phyloP scores from a whole-genome alignment of 2,888 invertebrate genomes.

The Resseliella maxima region DNA sequence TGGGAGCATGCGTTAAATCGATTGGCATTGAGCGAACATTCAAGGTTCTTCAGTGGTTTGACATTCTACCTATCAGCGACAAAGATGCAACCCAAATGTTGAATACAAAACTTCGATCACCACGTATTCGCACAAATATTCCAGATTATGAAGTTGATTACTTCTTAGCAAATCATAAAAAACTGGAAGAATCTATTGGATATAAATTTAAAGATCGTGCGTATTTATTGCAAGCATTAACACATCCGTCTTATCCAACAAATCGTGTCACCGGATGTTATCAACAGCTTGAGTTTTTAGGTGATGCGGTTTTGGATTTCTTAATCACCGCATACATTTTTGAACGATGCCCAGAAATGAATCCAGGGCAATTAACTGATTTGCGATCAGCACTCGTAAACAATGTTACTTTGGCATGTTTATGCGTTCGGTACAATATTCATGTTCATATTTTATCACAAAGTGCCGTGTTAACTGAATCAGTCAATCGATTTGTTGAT shows the following conservation, averaged over 20 bases:
- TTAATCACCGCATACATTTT: constrained; percentile 88
- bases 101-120: constrained; percentile 61
- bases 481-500: constrained; percentile 67
- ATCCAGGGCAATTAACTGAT: constrained; percentile 91
- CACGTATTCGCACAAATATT: constrained; percentile 65
- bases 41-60: constrained; percentile 74
- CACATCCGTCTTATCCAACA: constrained; percentile 88
- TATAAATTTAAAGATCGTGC: constrained; percentile 85
- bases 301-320: constrained; percentile 92
- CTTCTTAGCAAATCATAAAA: constrained; percentile 66
- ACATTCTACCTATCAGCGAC: constrained; percentile 70
- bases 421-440: constrained; percentile 85
- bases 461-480: constrained; percentile 67
- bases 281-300: constrained; percentile 90
- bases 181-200: constrained; percentile 74
- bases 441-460: constrained; percentile 78
- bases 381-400: constrained; percentile 95
- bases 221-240: constrained; percentile 88
- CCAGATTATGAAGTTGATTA: constrained; percentile 68
- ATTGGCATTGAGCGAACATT: constrained; percentile 68
- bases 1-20: constrained; percentile 77
- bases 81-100: constrained; percentile 63
- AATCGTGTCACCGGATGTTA: constrained; percentile 90
- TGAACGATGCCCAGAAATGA: constrained; percentile 76
- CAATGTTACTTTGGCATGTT: constrained; percentile 92